Conservation (phyloP, 2,113 vertebrate species). For the Labeo rohita region DNA sequence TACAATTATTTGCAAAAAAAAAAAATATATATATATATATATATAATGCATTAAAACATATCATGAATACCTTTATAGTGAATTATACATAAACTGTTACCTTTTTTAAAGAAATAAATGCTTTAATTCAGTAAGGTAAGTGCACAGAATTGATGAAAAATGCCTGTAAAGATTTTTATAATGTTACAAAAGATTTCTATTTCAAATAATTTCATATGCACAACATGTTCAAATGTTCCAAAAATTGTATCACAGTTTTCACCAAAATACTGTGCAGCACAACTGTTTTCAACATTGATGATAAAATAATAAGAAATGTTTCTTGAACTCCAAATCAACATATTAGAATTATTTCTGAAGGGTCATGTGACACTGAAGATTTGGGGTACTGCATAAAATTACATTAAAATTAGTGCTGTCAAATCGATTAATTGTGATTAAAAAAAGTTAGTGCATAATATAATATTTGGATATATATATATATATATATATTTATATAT, state of each 20-base stretch:
- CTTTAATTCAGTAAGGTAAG: neutral
- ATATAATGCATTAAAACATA: no score
- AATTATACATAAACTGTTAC: no score
- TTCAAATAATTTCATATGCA: neutral
- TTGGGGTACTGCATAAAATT: neutral
- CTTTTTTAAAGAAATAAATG: neutral
- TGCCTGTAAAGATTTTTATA: neutral
- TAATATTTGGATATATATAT: no score
- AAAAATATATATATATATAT: no score
- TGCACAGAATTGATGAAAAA: neutral
- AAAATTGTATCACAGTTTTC: neutral
- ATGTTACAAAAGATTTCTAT: neutral
- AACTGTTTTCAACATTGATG: neutral
- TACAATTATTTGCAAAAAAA: no score
- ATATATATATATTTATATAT: no score
- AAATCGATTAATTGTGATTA: no score
- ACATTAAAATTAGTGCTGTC: no score
- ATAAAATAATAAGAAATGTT: neutral
- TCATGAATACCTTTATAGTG: no score
- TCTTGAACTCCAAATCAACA: neutral
- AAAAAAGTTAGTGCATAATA: no score
- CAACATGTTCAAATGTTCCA: no score
- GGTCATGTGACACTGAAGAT: neutral
- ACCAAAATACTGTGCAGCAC: neutral
- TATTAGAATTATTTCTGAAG: neutral